Evolutionary conservation across 2,113 vertebrate genomes (phyloP).

Genomic region (Physeter macrocephalus): DNA sequence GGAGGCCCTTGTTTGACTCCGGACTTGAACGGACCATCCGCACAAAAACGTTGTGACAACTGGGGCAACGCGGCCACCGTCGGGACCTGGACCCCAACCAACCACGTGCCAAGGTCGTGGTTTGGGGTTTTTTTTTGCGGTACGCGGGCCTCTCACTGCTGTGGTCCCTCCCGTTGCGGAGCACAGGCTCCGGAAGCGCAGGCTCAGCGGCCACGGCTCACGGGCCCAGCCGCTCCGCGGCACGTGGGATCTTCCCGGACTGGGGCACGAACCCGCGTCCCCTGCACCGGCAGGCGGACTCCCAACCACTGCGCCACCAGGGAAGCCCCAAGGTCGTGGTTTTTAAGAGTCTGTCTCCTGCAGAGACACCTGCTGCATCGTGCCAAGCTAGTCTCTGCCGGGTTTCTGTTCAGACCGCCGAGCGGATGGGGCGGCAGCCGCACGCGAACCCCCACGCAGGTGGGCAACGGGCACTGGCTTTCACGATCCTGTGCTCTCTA

Average conservation of each 20-base stretch:
- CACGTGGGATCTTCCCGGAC: no score
- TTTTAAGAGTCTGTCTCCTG: fast-evolving
- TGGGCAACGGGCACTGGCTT: fast-evolving
- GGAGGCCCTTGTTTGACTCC: not conserved
- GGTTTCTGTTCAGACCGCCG: fast-evolving
- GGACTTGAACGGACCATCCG: not conserved
- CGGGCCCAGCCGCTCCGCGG: no score
- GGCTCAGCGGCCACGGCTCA: no score
- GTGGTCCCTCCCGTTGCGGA: no score
- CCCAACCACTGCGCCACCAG: no score
- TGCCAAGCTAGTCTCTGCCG: fast-evolving
- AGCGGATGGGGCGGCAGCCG: fast-evolving
- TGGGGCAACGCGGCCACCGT: fast-evolving
- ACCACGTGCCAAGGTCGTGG: fast-evolving
- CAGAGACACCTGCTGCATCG: fast-evolving
- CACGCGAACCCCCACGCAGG: not conserved
- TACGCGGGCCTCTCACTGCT: no score
- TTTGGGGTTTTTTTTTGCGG: no score
- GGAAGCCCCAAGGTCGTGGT: fast-evolving
- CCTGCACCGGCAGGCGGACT: no score
- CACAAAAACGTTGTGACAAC: fast-evolving
- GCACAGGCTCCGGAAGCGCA: no score
- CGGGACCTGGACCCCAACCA: fast-evolving
- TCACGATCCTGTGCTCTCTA: not conserved
- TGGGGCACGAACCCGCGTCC: no score